Percentiles rank a stretch among this genome's conserved stretches.
These are phyloP conservation scores for Alaudala cheleensis DNA, from an alignment of 2,113 vertebrate species.

Conservation along the genomic window DNA sequence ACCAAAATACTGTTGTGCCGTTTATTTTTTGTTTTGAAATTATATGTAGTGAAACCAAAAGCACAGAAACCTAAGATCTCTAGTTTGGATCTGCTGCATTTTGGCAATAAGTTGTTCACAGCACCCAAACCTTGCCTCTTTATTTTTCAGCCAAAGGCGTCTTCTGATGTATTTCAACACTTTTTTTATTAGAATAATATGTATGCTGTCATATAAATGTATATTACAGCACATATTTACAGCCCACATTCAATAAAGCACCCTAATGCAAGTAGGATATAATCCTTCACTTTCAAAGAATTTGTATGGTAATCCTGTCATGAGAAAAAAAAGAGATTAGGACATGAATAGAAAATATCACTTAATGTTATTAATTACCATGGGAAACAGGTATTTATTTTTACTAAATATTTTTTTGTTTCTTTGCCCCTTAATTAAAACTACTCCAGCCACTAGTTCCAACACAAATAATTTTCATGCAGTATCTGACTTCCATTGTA, in stretches of 20 bases:
- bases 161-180: background rate
- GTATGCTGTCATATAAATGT: background rate
- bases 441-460: background rate
- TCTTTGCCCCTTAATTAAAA: background rate
- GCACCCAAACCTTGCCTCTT: background rate
- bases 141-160: background rate
- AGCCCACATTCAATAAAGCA: background rate
- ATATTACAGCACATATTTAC: background rate
- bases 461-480: background rate
- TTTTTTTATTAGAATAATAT: background rate
- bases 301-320: background rate
- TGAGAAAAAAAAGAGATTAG: background rate
- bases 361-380: background rate
- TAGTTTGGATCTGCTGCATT: background rate
- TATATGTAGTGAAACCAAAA: background rate
- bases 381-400: background rate
- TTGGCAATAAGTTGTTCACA: background rate
- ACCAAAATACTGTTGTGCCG: background rate
- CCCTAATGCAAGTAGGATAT: background rate
- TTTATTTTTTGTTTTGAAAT: background rate
- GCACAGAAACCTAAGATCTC: background rate
- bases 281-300: background rate
- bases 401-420: background rate
- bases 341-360: background rate
- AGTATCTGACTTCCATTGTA: background rate